Conservation (phyloP, 2,113 vertebrate species). For the Hippocampus guttulatus region DNA sequence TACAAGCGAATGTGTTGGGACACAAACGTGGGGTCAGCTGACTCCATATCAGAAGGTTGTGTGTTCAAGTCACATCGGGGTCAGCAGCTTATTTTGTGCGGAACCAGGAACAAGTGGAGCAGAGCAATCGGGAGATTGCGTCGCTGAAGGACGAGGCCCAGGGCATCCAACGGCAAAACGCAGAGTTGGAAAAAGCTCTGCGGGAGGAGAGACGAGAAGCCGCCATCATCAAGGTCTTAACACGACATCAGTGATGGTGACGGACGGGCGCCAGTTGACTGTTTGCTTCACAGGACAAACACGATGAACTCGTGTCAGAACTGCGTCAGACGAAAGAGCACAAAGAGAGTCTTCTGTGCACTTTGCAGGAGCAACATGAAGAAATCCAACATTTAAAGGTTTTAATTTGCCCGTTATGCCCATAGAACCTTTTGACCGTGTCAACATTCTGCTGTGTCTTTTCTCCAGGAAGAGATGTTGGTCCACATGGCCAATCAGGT, state of each 20-base stretch:
- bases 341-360: conserved; percentile 8
- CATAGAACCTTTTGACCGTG: background rate
- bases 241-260: background rate
- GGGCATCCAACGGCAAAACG: conserved; percentile 35
- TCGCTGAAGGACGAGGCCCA: conserved; percentile 47
- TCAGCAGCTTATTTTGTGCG: background rate
- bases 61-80: background rate
- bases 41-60: background rate
- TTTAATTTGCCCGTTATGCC: conserved; percentile 1
- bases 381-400: conserved; percentile 52
- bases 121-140: conserved; percentile 55
- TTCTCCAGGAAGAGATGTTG: conserved; percentile 39
- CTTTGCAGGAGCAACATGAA: conserved; percentile 18
- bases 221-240: conserved; percentile 43
- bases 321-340: conserved; percentile 32
- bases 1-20: background rate
- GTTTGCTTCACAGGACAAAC: conserved; percentile 23
- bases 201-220: conserved; percentile 44
- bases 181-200: conserved; percentile 44
- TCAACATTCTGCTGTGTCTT: background rate
- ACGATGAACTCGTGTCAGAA: conserved; percentile 23
- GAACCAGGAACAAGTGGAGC: conserved; percentile 66
- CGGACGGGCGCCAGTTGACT: background rate
- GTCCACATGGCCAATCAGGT: conserved; percentile 30
- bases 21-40: background rate